phyloP scores from a whole-genome alignment of 2,113 vertebrate genomes.

The Edolisoma coerulescens region DNA sequence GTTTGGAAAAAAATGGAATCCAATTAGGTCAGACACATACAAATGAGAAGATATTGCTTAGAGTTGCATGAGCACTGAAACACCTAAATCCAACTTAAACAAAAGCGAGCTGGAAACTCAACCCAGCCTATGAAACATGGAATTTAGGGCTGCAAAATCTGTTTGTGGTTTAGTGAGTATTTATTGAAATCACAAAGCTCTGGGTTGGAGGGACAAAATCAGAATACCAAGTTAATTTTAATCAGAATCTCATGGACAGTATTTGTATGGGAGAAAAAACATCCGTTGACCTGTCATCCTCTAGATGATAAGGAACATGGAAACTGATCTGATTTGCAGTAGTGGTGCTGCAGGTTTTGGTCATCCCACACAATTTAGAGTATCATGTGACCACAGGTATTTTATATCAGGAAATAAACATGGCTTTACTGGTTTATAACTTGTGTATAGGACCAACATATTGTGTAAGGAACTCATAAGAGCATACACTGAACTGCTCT shows the following conservation, averaged over 20 bases:
- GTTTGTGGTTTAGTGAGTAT: neutral
- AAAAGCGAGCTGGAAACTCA: neutral
- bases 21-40: slow-evolving; percentile 62
- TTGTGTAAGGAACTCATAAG: neutral
- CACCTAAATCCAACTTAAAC: slow-evolving; percentile 48
- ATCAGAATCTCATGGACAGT: neutral
- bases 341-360: neutral
- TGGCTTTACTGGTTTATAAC: neutral
- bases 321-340: neutral
- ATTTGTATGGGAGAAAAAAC: neutral
- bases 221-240: slow-evolving; percentile 6
- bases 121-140: neutral
- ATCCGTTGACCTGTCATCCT: neutral
- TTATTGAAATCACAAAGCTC: neutral
- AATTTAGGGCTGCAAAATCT: neutral
- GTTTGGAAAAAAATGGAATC: slow-evolving; percentile 51
- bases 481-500: neutral
- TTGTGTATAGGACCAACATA: neutral
- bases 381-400: neutral
- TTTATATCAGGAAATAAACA: neutral
- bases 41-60: slow-evolving; percentile 64
- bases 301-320: neutral
- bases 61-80: slow-evolving; percentile 12
- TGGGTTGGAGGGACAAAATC: neutral
- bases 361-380: neutral